Base-by-base conservation (phyloP, 2,797 vertebrate genomes). In the Schizopygopsis malacanthus region DNA sequence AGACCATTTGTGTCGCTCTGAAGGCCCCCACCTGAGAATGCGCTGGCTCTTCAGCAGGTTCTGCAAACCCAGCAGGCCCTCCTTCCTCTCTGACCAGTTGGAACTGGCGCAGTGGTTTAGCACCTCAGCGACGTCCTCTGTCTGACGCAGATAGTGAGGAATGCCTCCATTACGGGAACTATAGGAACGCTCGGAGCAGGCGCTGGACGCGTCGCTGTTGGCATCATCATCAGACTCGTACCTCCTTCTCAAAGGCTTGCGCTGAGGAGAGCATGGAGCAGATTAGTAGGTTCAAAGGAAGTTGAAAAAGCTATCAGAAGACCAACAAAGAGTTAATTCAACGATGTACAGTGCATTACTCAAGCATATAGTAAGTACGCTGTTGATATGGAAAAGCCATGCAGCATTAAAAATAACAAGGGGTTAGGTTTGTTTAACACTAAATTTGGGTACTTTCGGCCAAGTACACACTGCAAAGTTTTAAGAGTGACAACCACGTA, bases 31-130 rank as follows among this genome's bases (percentile, higher is more conserved):
- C 97, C 97, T 97, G 89, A 97, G 93, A 1, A 96, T 96, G 59
- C 97, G 92, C 15, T 97, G 97, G 90, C 96, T 97, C 91, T 97
- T 97, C 83, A 98, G 92, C 39, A 98, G 92, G 87, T 97, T 97
- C 93, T 97, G 97, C 81, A 97, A 93, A 54, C 97, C 97, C 79
- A 97, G 94, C 15, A 98, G 95, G 5, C 98, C 98, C 87, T 99
- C 98, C 82, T 99, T 99, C 90, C 98, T 95, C 90, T 99, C 98
- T 0, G 98, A 98, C 98, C 98, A 99, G 94, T 99, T 99, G 91
- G 98, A 97, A 94, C 98, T 99, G 89, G 98, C 98, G 13, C 98
- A 99, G 93, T 99, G 98, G 93, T 99, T 99, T 65, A 99, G 95
- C 84, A 99, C 97, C 93, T 99, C 98, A 0, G 98, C 98, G 88